Conservation (phyloP, 1,140 invertebrate genomes). For the Drosophila insularis region DNA sequence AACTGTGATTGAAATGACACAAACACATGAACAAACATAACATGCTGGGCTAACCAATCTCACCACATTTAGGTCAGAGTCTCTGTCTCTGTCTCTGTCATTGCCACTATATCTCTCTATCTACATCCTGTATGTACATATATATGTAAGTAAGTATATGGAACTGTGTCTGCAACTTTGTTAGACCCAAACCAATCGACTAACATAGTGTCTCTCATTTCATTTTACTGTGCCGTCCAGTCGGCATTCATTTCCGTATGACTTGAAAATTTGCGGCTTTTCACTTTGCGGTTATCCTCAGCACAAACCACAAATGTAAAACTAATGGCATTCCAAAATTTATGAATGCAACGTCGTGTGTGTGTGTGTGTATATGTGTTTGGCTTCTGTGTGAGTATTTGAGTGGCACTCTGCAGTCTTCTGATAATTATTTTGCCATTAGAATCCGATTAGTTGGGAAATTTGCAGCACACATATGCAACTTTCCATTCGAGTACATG, state of each 20-base stretch:
- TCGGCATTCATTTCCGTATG: slow-evolving; percentile 79
- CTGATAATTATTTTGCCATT: slow-evolving; percentile 82
- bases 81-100: slow-evolving; percentile 18
- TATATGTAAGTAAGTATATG: slow-evolving; percentile 11
- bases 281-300: slow-evolving; percentile 79
- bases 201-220: slow-evolving; percentile 43
- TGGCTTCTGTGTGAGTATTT: slow-evolving; percentile 11
- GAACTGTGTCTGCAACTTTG: slow-evolving; percentile 8
- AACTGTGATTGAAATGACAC: slow-evolving; percentile 56
- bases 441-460: slow-evolving; percentile 82
- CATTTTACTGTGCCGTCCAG: slow-evolving; percentile 46
- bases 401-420: slow-evolving; percentile 59
- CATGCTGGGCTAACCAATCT: slow-evolving; percentile 45
- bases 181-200: slow-evolving; percentile 8
- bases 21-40: slow-evolving; percentile 15
- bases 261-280: slow-evolving; percentile 80
- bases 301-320: slow-evolving; percentile 81
- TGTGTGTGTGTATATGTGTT: slow-evolving; percentile 16
- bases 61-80: slow-evolving; percentile 46
- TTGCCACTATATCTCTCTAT: background rate
- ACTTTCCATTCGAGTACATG: background rate
- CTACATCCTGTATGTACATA: background rate
- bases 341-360: slow-evolving; percentile 64
- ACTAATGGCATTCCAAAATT: slow-evolving; percentile 81
- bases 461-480: slow-evolving; percentile 48